Percentiles rank a stretch among this genome's conserved stretches.
Conservation (phyloP, 2,113 vertebrate genomes). For the Geococcyx californianus region DNA sequence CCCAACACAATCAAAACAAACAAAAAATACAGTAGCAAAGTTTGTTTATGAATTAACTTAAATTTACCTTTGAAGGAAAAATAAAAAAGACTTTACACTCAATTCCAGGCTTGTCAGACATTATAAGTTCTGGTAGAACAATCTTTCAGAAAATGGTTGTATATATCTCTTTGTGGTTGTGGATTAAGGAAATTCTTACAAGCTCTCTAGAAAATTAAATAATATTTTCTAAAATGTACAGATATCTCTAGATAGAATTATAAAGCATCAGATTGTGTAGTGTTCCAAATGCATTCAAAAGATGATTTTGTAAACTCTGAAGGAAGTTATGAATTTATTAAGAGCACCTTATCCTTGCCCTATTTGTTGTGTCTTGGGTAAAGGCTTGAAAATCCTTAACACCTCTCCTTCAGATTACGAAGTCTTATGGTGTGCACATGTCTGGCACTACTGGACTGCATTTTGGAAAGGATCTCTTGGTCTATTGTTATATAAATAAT, state of each 20-base stretch:
- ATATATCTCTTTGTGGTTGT: not conserved
- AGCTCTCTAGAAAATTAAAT: not conserved
- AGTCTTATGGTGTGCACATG: not conserved
- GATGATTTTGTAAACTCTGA: not conserved
- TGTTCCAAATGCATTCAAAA: not conserved
- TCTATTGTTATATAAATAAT: slow-evolving; percentile 21
- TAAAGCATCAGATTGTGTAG: not conserved
- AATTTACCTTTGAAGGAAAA: not conserved
- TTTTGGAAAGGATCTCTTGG: not conserved
- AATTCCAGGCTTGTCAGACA: not conserved
- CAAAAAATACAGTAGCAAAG: not conserved
- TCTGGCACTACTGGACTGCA: not conserved
- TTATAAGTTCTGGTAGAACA: not conserved
- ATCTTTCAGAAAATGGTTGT: not conserved
- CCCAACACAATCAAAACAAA: not conserved
- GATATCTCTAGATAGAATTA: not conserved
- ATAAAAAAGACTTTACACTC: not conserved
- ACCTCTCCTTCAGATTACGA: not conserved
- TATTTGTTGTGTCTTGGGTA: not conserved
- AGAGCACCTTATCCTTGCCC: not conserved
- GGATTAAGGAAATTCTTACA: not conserved
- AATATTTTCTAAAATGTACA: not conserved
- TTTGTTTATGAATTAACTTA: not conserved
- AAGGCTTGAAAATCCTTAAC: not conserved
- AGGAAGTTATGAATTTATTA: not conserved